phyloP scores from a whole-genome alignment of 2,113 vertebrate species.

The Tragelaphus scriptus region DNA sequence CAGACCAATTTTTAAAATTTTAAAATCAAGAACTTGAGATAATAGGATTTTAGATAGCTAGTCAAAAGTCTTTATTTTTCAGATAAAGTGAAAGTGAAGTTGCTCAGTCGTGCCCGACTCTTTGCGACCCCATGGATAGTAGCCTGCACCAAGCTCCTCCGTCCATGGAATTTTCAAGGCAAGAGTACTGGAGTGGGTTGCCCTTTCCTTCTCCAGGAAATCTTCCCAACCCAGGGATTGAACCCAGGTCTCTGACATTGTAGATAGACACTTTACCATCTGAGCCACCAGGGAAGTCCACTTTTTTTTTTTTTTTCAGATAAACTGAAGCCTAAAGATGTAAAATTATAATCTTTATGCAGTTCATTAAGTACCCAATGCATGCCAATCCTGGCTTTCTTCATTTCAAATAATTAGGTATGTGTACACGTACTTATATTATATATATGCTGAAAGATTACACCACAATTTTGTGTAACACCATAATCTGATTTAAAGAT shows the following conservation, averaged over 20 bases:
- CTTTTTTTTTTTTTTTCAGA: neutral
- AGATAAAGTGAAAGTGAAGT: neutral
- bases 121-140: too few relatives aligned
- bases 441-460: conserved; percentile 4
- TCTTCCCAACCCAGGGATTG: too few relatives aligned
- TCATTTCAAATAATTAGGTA: conserved; percentile 19
- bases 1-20: neutral
- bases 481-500: neutral
- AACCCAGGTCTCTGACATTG: too few relatives aligned
- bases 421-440: neutral
- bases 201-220: too few relatives aligned
- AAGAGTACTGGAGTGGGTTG: too few relatives aligned
- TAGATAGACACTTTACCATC: too few relatives aligned
- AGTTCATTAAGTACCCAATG: neutral
- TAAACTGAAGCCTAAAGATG: neutral
- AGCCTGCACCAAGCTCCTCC: too few relatives aligned
- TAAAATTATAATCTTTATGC: neutral
- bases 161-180: too few relatives aligned
- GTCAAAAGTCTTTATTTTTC: neutral
- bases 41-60: neutral
- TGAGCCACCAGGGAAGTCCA: too few relatives aligned
- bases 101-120: too few relatives aligned
- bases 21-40: conserved; percentile 1
- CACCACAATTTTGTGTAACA: neutral
- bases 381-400: neutral